Percentiles rank a stretch among this genome's conserved stretches.
Evolutionary conservation across 2,888 invertebrate species (phyloP).

Genomic region (Aspidapion aeneum): DNA sequence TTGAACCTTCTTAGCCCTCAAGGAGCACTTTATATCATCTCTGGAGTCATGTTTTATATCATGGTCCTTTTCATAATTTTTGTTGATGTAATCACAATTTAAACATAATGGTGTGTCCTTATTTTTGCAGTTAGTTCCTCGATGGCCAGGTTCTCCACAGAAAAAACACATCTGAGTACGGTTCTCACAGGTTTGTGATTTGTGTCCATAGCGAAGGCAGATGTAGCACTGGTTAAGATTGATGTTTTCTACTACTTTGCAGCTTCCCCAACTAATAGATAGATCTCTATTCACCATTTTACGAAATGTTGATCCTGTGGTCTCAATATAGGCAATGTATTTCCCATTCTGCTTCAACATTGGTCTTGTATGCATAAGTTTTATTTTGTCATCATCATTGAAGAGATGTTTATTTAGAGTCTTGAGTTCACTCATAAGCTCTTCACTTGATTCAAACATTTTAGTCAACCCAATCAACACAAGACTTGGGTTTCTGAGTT

Average conservation of each 20-base stretch:
- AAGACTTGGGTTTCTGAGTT: not conserved
- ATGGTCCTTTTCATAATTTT: too few species aligned
- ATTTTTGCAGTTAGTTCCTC: too few species aligned
- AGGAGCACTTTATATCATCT: too few species aligned
- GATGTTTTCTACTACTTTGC: not conserved
- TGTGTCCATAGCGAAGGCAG: too few species aligned
- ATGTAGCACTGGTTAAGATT: too few species aligned
- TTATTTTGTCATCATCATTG: not conserved
- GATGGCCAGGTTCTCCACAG: too few species aligned
- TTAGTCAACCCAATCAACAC: not conserved
- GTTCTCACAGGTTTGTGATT: too few species aligned
- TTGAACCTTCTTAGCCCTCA: too few species aligned
- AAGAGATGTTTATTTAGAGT: not conserved
- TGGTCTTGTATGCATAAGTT: not conserved
- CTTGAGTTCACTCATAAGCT: not conserved
- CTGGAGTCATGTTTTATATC: too few species aligned
- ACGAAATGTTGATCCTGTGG: not conserved
- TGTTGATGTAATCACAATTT: too few species aligned
- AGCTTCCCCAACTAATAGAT: not conserved
- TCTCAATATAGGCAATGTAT: not conserved
- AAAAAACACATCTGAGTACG: too few species aligned
- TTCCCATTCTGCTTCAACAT: not conserved
- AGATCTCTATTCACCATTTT: not conserved
- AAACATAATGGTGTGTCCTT: too few species aligned
- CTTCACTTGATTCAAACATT: not conserved